Conservation (phyloP, 2,888 invertebrate species). For the Mechanitis mazaeus region DNA sequence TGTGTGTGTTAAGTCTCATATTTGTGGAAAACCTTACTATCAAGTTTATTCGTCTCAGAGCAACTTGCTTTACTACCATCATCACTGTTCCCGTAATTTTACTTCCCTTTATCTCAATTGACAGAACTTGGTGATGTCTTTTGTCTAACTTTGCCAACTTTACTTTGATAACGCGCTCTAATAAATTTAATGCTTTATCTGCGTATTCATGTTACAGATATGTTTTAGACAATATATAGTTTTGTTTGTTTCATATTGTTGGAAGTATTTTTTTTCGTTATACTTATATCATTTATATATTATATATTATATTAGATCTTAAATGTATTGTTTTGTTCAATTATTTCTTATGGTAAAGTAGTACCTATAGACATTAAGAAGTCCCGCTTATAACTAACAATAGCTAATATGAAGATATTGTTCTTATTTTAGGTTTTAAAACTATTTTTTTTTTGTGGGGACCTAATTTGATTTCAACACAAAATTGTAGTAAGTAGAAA, state of each 20-base stretch:
- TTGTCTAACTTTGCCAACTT: conserved; percentile 45
- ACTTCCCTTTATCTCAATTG: conserved; percentile 68
- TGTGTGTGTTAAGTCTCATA: conserved; percentile 15
- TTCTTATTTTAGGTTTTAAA: too few relatives aligned
- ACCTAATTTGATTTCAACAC: too few relatives aligned
- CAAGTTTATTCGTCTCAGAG: conserved; percentile 43
- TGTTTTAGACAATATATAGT: conserved; percentile 37
- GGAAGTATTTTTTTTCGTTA: too few relatives aligned
- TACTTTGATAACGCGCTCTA: conserved; percentile 45
- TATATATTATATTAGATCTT: too few relatives aligned
- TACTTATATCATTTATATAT: too few relatives aligned
- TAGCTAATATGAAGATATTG: too few relatives aligned
- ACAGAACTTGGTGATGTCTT: conserved; percentile 65
- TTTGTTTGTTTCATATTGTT: conserved; percentile 31
- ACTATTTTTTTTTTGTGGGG: too few relatives aligned
- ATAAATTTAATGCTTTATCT: conserved; percentile 38
- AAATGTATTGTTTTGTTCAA: too few relatives aligned
- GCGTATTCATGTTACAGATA: conserved; percentile 6
- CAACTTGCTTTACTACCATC: conserved; percentile 54
- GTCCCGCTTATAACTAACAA: too few relatives aligned
- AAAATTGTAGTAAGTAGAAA: too few relatives aligned
- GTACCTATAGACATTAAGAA: too few relatives aligned
- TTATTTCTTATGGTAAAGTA: too few relatives aligned
- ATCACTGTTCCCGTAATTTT: conserved; percentile 65
- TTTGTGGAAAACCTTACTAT: conserved; percentile 41